A percentile compares a stretch with the other conserved stretches of the same genome.
Conservation (phyloP, 92 coral and sea anemone genomes). For the Porites rus region DNA sequence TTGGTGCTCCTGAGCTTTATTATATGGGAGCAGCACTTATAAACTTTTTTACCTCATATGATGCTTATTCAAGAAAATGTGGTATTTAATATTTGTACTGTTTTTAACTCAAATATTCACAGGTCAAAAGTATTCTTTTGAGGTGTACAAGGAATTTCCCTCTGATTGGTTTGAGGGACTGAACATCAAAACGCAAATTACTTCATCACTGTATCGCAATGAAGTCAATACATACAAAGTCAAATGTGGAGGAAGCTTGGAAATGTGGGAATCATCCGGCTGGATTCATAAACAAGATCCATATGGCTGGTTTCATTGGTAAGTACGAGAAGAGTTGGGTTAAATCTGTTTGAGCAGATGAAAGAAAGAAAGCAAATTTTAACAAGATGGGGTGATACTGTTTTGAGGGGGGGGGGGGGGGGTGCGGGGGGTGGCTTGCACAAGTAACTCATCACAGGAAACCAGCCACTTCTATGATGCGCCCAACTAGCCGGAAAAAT, state of each 20-base stretch:
- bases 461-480: too few species aligned
- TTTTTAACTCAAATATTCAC: neutral
- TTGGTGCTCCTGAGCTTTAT: too few species aligned
- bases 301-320: slow-evolving; percentile 93
- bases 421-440: too few species aligned
- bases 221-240: slow-evolving; percentile 87
- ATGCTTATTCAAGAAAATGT: neutral
- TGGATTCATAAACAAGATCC: slow-evolving; percentile 91
- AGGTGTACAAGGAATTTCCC: slow-evolving; percentile 89
- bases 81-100: neutral
- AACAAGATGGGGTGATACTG: too few species aligned
- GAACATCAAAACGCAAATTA: slow-evolving; percentile 67
- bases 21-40: too few species aligned
- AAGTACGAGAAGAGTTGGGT: neutral
- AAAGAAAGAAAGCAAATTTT: too few species aligned
- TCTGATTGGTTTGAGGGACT: slow-evolving; percentile 86
- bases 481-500: too few species aligned
- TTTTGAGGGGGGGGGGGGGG: too few species aligned
- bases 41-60: too few species aligned
- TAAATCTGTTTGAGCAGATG: too few species aligned
- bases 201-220: slow-evolving; percentile 68
- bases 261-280: slow-evolving; percentile 92
- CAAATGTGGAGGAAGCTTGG: slow-evolving; percentile 85
- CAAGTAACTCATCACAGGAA: too few species aligned
- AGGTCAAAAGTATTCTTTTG: slow-evolving; percentile 77